phyloP scores from a whole-genome alignment of 1,140 invertebrate species.

The Drosophila takahashii region DNA sequence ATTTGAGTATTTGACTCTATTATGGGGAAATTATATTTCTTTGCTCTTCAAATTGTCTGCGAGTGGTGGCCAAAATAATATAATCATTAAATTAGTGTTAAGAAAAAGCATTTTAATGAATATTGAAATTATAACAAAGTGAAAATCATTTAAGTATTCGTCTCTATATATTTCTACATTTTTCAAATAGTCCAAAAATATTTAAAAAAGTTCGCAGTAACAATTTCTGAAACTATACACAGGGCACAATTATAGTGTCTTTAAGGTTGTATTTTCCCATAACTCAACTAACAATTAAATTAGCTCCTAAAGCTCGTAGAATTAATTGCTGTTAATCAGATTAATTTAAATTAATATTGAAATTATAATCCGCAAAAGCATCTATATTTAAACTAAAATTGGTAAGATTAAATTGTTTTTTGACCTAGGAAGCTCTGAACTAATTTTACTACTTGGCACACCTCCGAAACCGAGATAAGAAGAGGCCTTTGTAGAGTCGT shows the following conservation, averaged over 20 bases:
- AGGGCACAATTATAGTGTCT: too few relatives aligned
- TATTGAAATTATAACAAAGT: too few relatives aligned
- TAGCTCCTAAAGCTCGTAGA: too few relatives aligned
- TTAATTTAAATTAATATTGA: neutral
- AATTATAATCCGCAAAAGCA: neutral
- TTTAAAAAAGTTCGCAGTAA: too few relatives aligned
- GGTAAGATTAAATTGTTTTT: conserved; percentile 27
- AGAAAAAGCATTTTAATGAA: neutral
- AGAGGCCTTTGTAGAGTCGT: too few relatives aligned
- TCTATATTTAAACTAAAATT: conserved; percentile 2
- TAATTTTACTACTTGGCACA: conserved; percentile 28
- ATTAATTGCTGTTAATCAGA: too few relatives aligned
- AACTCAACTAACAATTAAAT: too few relatives aligned
- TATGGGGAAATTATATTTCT: neutral
- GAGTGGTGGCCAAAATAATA: neutral
- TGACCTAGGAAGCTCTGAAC: conserved; percentile 8
- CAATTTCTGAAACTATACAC: too few relatives aligned
- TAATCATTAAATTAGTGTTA: neutral
- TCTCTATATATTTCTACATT: too few relatives aligned
- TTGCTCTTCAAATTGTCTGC: neutral
- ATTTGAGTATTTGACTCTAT: neutral
- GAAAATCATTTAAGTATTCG: too few relatives aligned
- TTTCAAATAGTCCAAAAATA: too few relatives aligned
- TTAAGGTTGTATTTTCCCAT: too few relatives aligned
- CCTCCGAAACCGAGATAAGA: conserved; percentile 23